Conservation (phyloP, 1,140 invertebrate genomes). For the Argopecten irradians region DNA sequence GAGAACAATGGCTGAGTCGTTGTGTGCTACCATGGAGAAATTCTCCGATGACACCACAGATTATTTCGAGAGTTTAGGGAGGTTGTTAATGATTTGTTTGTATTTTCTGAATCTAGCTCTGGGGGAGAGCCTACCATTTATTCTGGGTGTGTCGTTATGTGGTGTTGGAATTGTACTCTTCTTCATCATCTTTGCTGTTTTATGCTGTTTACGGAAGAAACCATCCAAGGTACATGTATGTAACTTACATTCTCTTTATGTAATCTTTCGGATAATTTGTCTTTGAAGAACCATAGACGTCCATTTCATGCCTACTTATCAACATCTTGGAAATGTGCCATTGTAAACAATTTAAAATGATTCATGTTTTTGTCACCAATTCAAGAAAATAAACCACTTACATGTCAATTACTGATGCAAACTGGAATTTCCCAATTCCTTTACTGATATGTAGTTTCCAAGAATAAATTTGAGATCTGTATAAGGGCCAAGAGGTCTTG, state of each 20-base stretch:
- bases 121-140: not conserved
- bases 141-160: not conserved
- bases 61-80: not conserved
- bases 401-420: too few relatives aligned
- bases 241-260: not conserved
- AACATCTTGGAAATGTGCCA: not conserved
- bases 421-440: too few relatives aligned
- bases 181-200: constrained; percentile 16
- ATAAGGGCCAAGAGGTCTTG: too few relatives aligned
- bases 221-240: constrained; percentile 14
- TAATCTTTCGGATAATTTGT: not conserved
- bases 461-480: too few relatives aligned
- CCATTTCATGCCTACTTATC: not conserved
- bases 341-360: too few relatives aligned
- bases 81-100: not conserved
- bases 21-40: not conserved
- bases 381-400: too few relatives aligned
- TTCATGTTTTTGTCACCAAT: too few relatives aligned
- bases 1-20: not conserved
- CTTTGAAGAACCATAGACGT: not conserved
- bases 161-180: not conserved
- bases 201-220: constrained; percentile 7
- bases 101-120: not conserved
- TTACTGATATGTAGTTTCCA: too few relatives aligned
- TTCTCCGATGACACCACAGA: not conserved